Base-by-base conservation (phyloP, 2,888 invertebrate genomes). In the Melanostoma mellinum region DNA sequence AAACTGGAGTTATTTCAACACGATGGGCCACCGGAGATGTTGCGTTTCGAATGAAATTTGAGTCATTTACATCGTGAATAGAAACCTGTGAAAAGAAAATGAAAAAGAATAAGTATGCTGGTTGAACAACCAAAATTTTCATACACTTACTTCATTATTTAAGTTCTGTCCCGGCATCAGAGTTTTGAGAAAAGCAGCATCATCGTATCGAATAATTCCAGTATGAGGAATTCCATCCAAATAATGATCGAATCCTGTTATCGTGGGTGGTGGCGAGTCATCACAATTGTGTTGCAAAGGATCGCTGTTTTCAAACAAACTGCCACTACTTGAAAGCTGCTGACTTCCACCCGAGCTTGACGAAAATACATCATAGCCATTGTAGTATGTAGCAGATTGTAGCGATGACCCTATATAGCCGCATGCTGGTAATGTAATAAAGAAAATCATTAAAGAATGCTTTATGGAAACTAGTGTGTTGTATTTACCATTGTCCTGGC, bases 131-230 rank as follows among this genome's bases (percentile, higher is more conserved):
- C 0, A 38, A 48, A 38, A 5, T 1, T 63, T 20, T 20, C 20
- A 20, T 20, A 6, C 68, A 87, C 87, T 58, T 76, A 91, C 91
- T 89, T 91, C 91, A 87, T 89, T 91, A 86, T 91, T 91, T 35
- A 91, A 88, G 87, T 90, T 89, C 78, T 91, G 91, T 9, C 91
- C 91, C n/a, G 91, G 91, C 87, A 91, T 91, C 74, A 91, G 87
- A 78, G 89, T 91, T 86, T 90, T 89, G 48, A 91, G 88, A 84
- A 91, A 91, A 4, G 90, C 87, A 42, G 90, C 88, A 84, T 91
- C 91, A 77, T 91, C 91, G 74, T 91, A 91, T 75, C 91, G 91
- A 73, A 90, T 90, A 67, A 89, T 89, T 6, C 89, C 90, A 3
- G 90, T 90, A 74, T 90, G 90, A 42, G 90, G 90, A 82, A 91